These are phyloP conservation scores for Aphis gossypii DNA, from an alignment of 1,140 invertebrate species.

Conservation along the genomic window DNA sequence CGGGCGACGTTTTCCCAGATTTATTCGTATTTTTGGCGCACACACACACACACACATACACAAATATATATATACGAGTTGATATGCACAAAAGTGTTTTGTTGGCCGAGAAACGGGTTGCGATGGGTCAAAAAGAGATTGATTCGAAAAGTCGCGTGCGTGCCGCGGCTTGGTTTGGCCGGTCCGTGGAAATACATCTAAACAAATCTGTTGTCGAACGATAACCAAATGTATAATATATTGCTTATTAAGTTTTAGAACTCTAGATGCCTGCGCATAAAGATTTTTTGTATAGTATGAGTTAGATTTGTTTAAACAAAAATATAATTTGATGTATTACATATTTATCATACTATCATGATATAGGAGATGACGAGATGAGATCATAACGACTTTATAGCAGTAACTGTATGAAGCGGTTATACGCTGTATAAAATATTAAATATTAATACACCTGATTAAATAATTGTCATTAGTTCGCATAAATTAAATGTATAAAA, in stretches of 20 bases:
- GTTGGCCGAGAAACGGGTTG: background rate
- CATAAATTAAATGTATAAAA: too few species aligned
- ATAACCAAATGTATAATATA: background rate
- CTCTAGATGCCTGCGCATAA: background rate
- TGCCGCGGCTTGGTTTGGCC: background rate
- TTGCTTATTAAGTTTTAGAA: background rate
- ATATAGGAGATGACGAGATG: background rate
- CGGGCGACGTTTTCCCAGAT: slow-evolving; percentile 33
- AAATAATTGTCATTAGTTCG: too few species aligned
- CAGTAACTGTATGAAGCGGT: background rate
- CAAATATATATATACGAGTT: background rate
- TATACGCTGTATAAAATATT: too few species aligned
- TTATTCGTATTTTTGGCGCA: slow-evolving; percentile 31
- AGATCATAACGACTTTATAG: background rate
- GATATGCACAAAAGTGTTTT: background rate
- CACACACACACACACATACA: background rate
- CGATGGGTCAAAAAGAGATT: background rate
- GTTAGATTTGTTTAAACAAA: too few species aligned
- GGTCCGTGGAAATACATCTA: background rate
- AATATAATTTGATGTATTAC: background rate
- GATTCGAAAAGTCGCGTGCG: background rate
- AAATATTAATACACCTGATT: too few species aligned
- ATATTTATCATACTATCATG: background rate
- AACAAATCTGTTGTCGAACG: background rate
- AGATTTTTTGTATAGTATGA: background rate